These are phyloP conservation scores for Prunella himalayana DNA, from an alignment of 2,113 vertebrate genomes.

Conservation along the genomic window DNA sequence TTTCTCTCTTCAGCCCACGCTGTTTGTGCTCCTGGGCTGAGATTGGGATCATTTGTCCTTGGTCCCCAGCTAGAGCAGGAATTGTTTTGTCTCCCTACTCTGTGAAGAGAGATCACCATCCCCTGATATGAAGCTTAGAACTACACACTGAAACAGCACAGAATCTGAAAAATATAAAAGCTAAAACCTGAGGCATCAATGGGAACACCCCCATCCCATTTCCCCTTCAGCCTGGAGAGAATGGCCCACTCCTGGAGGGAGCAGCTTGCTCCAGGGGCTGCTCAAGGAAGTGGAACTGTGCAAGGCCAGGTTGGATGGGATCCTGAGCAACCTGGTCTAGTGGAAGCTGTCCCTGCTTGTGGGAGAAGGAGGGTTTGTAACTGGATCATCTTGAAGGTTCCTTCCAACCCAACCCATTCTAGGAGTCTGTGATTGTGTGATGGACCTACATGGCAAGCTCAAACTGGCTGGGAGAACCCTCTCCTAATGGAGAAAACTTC, in stretches of 20 bases:
- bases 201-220: not conserved
- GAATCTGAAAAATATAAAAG: not conserved
- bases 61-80: not conserved
- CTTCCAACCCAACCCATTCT: not conserved
- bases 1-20: not conserved
- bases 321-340: not conserved
- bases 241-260: rapidly evolving
- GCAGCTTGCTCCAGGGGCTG: not conserved
- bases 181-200: not conserved
- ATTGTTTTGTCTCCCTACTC: not conserved
- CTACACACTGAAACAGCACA: not conserved
- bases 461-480: not conserved
- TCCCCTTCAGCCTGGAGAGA: rapidly evolving
- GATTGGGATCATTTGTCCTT: not conserved
- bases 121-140: rapidly evolving
- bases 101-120: not conserved
- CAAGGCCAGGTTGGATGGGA: not conserved
- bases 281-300: not conserved
- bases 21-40: not conserved
- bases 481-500: not conserved
- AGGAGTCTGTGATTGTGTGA: not conserved
- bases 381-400: not conserved
- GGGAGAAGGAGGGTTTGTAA: not conserved
- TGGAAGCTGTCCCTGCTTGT: not conserved
- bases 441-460: not conserved